A percentile compares a stretch with the other conserved stretches of the same genome.
Conservation (phyloP, 2,113 vertebrate species). For the Agelaius tricolor region DNA sequence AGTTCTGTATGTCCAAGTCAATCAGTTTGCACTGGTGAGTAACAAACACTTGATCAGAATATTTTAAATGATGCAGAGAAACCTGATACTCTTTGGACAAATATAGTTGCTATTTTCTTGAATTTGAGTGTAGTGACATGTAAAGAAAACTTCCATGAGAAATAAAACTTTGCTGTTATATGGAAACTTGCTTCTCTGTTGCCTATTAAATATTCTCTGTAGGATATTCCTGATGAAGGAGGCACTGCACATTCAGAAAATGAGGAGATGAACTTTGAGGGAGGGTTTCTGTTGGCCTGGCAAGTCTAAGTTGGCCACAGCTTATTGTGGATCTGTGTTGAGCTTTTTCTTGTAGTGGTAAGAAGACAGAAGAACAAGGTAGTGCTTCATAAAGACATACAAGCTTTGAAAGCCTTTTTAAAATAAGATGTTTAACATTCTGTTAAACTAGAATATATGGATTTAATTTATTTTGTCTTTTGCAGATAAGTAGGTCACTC, state of each 20-base stretch:
- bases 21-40: constrained; percentile 93
- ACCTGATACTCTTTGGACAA: neutral
- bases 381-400: neutral
- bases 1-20: constrained; percentile 93
- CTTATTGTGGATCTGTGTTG: neutral
- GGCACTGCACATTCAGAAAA: neutral
- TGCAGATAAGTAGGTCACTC: neutral
- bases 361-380: neutral
- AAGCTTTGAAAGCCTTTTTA: neutral
- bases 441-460: neutral
- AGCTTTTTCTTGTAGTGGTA: neutral
- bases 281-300: neutral
- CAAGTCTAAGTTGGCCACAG: neutral
- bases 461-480: neutral
- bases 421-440: neutral
- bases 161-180: neutral
- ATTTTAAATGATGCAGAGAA: neutral
- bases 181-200: neutral
- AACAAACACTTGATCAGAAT: neutral
- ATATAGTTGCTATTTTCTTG: neutral
- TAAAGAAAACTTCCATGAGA: neutral
- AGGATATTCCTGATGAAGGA: neutral
- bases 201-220: neutral
- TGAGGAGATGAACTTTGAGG: neutral
- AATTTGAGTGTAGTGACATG: neutral